phyloP scores from a whole-genome alignment of 2,113 vertebrate genomes.

The Rynchops niger region DNA sequence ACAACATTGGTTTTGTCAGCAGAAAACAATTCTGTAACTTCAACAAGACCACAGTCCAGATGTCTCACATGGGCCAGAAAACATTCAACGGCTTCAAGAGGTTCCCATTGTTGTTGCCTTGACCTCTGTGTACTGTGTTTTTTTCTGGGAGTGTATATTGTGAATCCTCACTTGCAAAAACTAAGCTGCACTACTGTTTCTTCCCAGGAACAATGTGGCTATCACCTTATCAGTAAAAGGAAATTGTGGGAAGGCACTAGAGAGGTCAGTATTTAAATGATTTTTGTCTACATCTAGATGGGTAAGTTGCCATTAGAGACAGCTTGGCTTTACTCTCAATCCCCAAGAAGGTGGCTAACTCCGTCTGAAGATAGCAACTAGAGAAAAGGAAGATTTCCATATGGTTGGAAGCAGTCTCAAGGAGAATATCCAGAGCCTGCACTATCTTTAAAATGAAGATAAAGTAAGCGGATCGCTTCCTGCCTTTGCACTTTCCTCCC shows the following conservation, averaged over 20 bases:
- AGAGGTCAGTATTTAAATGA: not conserved
- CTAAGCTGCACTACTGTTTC: not conserved
- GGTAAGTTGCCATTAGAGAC: not conserved
- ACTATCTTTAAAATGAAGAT: not conserved
- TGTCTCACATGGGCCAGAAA: not conserved
- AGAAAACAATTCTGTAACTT: not conserved
- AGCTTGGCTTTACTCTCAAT: not conserved
- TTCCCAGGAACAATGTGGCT: not conserved
- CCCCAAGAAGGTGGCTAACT: not conserved
- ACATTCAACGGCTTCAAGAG: not conserved
- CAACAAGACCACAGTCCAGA: not conserved
- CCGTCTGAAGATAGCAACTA: not conserved
- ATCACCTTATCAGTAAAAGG: not conserved
- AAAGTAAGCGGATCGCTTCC: not conserved
- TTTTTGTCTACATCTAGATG: not conserved
- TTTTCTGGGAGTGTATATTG: not conserved
- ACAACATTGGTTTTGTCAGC: not conserved
- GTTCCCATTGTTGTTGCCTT: not conserved
- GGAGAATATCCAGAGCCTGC: not conserved
- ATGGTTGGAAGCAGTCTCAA: not conserved
- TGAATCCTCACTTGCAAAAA: not conserved
- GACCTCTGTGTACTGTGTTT: not conserved
- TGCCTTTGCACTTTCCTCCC: not conserved
- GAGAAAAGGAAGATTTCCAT: not conserved
- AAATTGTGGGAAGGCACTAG: not conserved